These are phyloP conservation scores for Atrina japonica DNA, from an alignment of 2,888 invertebrate genomes.

Conservation along the genomic window DNA sequence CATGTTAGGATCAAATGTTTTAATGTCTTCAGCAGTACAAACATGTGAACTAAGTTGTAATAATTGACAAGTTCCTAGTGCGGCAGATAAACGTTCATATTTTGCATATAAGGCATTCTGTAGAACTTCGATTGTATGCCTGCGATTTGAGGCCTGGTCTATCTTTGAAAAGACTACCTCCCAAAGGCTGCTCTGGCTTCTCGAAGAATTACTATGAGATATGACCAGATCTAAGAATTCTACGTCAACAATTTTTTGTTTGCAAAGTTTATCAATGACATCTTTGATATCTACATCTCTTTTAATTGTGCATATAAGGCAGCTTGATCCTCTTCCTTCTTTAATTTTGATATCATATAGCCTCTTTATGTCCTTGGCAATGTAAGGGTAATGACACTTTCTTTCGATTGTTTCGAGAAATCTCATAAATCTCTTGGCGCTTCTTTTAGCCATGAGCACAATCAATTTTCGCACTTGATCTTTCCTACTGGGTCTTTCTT, in stretches of 20 bases:
- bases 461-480: conserved; percentile 38
- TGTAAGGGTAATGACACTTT: conserved; percentile 26
- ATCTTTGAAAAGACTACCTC: conserved; percentile 29
- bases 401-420: conserved; percentile 32
- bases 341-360: conserved; percentile 17
- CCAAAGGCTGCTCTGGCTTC: conserved; percentile 23
- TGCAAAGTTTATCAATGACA: conserved; percentile 32
- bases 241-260: conserved; percentile 14
- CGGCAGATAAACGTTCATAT: conserved; percentile 30
- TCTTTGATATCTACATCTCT: conserved; percentile 30
- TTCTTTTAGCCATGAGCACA: conserved; percentile 19
- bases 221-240: conserved; percentile 29
- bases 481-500: conserved; percentile 10
- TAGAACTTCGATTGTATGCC: conserved; percentile 7
- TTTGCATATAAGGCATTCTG: conserved; percentile 29
- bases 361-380: conserved; percentile 22
- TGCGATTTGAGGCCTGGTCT: conserved; percentile 5
- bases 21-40: not conserved
- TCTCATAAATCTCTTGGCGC: conserved; percentile 14
- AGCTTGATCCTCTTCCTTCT: conserved; percentile 3
- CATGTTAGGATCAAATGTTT: not conserved
- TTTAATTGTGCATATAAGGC: conserved; percentile 27
- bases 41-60: conserved; percentile 13
- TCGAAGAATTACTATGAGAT: not conserved
- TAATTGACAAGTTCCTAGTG: conserved; percentile 1